These are phyloP conservation scores for Nephrotoma flavescens DNA, from an alignment of 2,888 invertebrate genomes.

Conservation along the genomic window DNA sequence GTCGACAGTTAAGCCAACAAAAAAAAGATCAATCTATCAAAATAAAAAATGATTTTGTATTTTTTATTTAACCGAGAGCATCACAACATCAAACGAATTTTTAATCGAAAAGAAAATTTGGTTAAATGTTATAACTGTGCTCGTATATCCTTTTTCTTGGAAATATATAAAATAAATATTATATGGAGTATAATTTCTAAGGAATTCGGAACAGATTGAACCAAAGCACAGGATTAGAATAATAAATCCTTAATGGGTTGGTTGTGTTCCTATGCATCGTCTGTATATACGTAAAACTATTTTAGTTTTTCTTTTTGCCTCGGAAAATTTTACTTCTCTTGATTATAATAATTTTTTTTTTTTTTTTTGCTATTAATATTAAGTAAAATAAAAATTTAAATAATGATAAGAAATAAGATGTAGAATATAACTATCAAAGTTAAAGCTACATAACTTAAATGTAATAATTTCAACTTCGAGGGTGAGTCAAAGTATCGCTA, in stretches of 20 bases:
- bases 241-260: neutral
- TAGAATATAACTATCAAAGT: neutral
- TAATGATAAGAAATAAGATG: neutral
- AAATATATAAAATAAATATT: neutral
- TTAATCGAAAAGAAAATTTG: neutral
- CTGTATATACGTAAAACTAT: neutral
- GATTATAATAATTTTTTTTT: neutral
- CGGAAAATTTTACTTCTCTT: neutral
- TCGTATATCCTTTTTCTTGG: neutral
- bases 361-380: neutral
- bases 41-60: neutral
- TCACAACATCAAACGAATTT: neutral
- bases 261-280: neutral
- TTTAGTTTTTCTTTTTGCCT: neutral
- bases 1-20: neutral
- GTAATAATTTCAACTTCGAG: neutral
- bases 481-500: neutral
- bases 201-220: neutral
- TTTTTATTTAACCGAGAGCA: neutral
- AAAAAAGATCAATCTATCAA: neutral
- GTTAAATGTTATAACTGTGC: neutral
- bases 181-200: neutral
- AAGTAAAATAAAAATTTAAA: neutral
- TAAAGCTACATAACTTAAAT: neutral
- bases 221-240: neutral